A percentile compares a stretch with the other conserved stretches of the same genome.
These are phyloP conservation scores for Adrianichthys oophorus DNA, from an alignment of 2,797 vertebrate genomes.

Conservation along the genomic window DNA sequence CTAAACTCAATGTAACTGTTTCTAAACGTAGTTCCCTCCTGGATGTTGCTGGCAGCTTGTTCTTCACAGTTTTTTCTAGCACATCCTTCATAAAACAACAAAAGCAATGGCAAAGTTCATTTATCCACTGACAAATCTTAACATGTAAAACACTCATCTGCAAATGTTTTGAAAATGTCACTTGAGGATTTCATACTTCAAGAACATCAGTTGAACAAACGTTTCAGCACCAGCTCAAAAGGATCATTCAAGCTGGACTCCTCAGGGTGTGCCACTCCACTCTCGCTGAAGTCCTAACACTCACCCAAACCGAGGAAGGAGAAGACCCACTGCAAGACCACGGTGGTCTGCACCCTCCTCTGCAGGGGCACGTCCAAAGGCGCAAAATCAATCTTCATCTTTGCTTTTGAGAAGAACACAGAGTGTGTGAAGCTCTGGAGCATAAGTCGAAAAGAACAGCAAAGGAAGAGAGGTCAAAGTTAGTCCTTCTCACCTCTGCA, in stretches of 20 bases:
- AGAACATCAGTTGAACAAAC: background rate
- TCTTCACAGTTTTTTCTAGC: no score
- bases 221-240: background rate
- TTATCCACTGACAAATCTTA: no score
- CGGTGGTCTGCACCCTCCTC: slow-evolving; percentile 85
- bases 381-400: slow-evolving; percentile 88
- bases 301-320: slow-evolving; percentile 88
- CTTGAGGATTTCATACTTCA: background rate
- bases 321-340: slow-evolving; percentile 86
- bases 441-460: slow-evolving; percentile 3
- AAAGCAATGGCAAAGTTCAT: no score
- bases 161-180: no score
- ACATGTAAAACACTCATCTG: no score
- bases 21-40: no score
- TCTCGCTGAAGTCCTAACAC: slow-evolving; percentile 26
- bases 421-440: slow-evolving; percentile 7
- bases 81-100: no score
- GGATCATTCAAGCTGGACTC: background rate
- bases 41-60: no score
- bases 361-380: slow-evolving; percentile 72
- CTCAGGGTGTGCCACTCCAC: background rate
- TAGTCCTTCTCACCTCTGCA: slow-evolving; percentile 31
- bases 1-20: no score
- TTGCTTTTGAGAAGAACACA: slow-evolving; percentile 17
- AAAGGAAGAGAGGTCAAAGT: slow-evolving; percentile 77